Percentiles rank a stretch among this genome's conserved stretches.
These are phyloP conservation scores for Homalodisca vitripennis DNA, from an alignment of 1,140 invertebrate genomes.

Conservation along the genomic window DNA sequence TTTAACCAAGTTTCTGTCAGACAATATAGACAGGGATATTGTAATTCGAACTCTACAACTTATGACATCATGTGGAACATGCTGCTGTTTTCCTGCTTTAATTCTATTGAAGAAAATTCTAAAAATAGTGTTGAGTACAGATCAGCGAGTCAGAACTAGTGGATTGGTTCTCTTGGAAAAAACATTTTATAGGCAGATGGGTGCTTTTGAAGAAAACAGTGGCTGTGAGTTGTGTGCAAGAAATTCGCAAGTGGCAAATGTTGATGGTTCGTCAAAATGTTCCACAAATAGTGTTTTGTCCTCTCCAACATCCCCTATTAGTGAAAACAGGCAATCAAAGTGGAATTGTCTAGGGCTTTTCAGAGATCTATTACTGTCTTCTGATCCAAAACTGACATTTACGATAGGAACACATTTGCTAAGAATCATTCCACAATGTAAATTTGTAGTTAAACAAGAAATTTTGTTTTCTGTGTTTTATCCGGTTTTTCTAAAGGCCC, in stretches of 20 bases:
- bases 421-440: conserved; percentile 56
- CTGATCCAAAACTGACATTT: conserved; percentile 57
- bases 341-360: conserved; percentile 53
- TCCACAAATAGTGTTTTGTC: conserved; percentile 20
- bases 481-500: conserved; percentile 58
- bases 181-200: conserved; percentile 58
- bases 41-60: conserved; percentile 55
- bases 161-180: conserved; percentile 55
- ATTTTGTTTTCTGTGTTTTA: conserved; percentile 60
- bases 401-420: conserved; percentile 58
- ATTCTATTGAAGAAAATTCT: conserved; percentile 47
- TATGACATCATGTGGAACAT: conserved; percentile 57
- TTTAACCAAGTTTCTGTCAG: conserved; percentile 53
- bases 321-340: conserved; percentile 32
- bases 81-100: conserved; percentile 61
- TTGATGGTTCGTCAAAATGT: conserved; percentile 29
- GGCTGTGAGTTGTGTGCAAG: conserved; percentile 16
- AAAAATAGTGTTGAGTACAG: conserved; percentile 47
- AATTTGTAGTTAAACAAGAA: conserved; percentile 55
- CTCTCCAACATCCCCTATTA: not conserved
- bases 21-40: conserved; percentile 49
- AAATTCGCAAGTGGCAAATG: conserved; percentile 5
- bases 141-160: conserved; percentile 43
- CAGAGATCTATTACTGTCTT: conserved; percentile 53
- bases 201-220: conserved; percentile 49